Conservation (phyloP, 1,140 invertebrate genomes). For the Drosophila mojavensis region DNA sequence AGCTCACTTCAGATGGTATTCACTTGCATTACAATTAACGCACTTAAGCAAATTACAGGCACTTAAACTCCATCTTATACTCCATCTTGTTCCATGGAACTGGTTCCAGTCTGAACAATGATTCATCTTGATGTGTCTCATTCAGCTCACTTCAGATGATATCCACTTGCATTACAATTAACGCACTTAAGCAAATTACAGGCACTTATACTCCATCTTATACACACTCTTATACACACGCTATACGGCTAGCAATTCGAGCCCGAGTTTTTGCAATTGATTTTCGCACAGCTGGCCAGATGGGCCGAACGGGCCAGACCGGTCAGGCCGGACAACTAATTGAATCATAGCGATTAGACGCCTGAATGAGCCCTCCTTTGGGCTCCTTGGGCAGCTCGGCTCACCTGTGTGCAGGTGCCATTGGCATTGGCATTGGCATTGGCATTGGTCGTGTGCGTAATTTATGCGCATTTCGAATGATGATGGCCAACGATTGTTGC, state of each 20-base stretch:
- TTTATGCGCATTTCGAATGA: conserved; percentile 67
- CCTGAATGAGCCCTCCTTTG: conserved; percentile 7
- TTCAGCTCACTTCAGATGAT: too few species aligned
- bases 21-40: neutral
- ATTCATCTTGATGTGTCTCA: too few species aligned
- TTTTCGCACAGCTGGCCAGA: conserved; percentile 17
- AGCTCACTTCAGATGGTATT: too few species aligned
- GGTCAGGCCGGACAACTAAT: conserved; percentile 26
- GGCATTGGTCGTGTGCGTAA: conserved; percentile 34
- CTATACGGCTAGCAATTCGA: neutral
- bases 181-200: conserved; percentile 25
- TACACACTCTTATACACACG: neutral
- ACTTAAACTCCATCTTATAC: neutral
- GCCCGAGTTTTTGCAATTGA: conserved; percentile 28
- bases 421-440: neutral
- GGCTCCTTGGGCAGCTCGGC: neutral
- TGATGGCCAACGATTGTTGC: conserved; percentile 35
- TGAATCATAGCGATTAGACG: conserved; percentile 53
- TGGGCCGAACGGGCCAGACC: too few species aligned
- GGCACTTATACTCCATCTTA: neutral
- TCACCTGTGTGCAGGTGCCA: neutral
- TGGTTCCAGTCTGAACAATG: too few species aligned
- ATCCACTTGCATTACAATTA: neutral
- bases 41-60: conserved; percentile 22
- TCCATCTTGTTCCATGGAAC: too few species aligned